phyloP scores from a whole-genome alignment of 2,888 invertebrate species.

The Seira musarum region DNA sequence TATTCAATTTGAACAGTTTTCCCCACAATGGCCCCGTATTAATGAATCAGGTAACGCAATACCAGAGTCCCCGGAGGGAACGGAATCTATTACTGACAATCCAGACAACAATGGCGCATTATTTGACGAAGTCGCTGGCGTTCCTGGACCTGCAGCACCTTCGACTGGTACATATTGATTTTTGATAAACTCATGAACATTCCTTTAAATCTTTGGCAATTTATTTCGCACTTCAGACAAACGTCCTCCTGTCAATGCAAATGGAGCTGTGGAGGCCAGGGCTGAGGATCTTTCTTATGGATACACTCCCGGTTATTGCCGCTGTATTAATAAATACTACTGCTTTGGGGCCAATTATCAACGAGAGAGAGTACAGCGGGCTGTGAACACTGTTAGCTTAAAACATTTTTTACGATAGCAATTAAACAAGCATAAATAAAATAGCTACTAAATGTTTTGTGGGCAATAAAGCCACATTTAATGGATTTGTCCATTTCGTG shows the following conservation, averaged over 20 bases:
- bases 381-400: conserved; percentile 66
- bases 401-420: background rate
- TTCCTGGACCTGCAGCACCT: conserved; percentile 7
- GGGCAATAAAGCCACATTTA: too few species aligned
- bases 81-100: conserved; percentile 35
- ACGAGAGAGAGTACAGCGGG: conserved; percentile 56
- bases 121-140: conserved; percentile 26
- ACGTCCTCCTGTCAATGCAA: conserved; percentile 12
- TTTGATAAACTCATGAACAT: background rate
- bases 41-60: conserved; percentile 33
- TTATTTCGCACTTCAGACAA: conserved; percentile 16
- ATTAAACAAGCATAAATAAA: background rate
- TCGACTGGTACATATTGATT: background rate
- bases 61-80: conserved; percentile 31
- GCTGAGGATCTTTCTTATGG: conserved; percentile 62
- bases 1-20: conserved; percentile 43
- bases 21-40: conserved; percentile 49
- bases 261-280: conserved; percentile 23
- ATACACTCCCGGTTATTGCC: conserved; percentile 66
- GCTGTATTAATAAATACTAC: conserved; percentile 65
- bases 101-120: conserved; percentile 15
- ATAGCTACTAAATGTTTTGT: too few species aligned
- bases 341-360: conserved; percentile 62
- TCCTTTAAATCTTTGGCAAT: background rate
- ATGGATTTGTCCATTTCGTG: too few species aligned